Base-by-base conservation (phyloP, 2,888 invertebrate species). In the Ectemnius continuus region DNA sequence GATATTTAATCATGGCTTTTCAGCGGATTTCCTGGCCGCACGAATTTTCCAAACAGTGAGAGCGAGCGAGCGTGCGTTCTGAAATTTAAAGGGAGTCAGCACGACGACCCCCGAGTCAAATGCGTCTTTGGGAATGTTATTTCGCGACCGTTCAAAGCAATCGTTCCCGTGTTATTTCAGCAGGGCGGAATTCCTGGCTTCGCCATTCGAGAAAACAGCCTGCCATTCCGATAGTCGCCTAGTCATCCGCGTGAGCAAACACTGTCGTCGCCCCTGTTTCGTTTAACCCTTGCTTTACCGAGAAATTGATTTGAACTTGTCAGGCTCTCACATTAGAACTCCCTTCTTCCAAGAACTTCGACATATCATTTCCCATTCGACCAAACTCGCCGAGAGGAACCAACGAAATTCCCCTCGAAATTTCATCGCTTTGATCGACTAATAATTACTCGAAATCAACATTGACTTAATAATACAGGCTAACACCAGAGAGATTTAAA, bases 121-220 rank as follows among this genome's bases (percentile, higher is more conserved):
- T 63, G 47, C 70, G 70, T 67, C 69, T 63, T 71, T 56, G 65
- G 63, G 60, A 66, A 70, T 76, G 71, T 80, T 82, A 76, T 80
- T 82, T 76, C 65, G 69, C 56, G 73, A 67, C 61, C 48, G 62
- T 61, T 65, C 63, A 57, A 45, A 36, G 70, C 52, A 74, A 76
- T 82, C 65, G 69, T 67, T 67, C 69, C 63, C 65, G 20, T 82
- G 78, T 78, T 80, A 76, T 73, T 82, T 80, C 72, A 73, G 57
- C 26, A 59, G 59, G 57, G 71, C 47, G 56, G 60, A 8, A 14
- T 69, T 58, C 67, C 16, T 14, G 62, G 67, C 66, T 57, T 57
- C 20, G 26, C 52, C 61, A 16, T 16, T 23, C 16, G 23, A 20
- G 66, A 70, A 68, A 71, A 70, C 23, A 60, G 59, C 47, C n/a